These are phyloP conservation scores for Philotrypesis tridentata DNA, from an alignment of 1,140 invertebrate species.

Conservation along the genomic window DNA sequence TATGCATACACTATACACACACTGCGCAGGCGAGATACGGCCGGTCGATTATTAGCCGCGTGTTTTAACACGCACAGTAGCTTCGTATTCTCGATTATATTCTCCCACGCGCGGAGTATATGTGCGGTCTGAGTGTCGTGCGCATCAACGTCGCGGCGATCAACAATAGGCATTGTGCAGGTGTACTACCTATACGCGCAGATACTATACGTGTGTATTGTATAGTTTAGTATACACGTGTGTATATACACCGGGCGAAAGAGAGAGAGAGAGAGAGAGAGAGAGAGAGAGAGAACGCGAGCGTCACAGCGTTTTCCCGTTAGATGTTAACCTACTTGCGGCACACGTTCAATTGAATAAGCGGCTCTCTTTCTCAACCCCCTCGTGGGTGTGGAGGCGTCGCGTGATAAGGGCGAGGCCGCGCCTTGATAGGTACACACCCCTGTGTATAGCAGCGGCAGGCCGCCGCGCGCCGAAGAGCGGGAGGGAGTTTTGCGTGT, in stretches of 20 bases:
- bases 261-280: no score
- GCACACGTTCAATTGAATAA: constrained; percentile 69
- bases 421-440: constrained; percentile 67
- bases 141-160: constrained; percentile 1
- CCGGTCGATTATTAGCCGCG: constrained; percentile 46
- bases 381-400: constrained; percentile 23
- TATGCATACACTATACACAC: no score
- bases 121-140: no score
- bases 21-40: background rate
- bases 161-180: constrained; percentile 67
- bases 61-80: background rate
- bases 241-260: background rate
- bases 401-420: constrained; percentile 67
- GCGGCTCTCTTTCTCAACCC: constrained; percentile 48
- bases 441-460: background rate
- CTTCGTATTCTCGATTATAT: background rate
- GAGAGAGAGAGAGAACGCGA: background rate
- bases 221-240: background rate
- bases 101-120: background rate
- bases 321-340: constrained; percentile 69
- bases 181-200: constrained; percentile 36
- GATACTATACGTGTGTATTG: constrained; percentile 21
- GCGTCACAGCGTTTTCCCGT: constrained; percentile 63
- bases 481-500: background rate
- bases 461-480: background rate